Evolutionary conservation across 2,888 invertebrate species (phyloP).

Genomic region (Campoletis raptor): DNA sequence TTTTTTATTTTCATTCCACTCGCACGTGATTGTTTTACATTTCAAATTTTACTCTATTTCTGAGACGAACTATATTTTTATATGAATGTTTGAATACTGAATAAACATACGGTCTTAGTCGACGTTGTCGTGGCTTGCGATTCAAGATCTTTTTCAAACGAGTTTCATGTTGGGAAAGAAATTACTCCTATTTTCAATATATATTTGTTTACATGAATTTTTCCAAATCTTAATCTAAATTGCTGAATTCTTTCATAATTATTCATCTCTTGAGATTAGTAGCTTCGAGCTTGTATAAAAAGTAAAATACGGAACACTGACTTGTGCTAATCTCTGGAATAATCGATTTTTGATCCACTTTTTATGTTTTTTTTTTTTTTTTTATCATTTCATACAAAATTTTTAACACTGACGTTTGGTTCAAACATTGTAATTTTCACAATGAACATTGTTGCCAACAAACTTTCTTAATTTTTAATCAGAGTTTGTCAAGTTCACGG

Average conservation of each 20-base stretch:
- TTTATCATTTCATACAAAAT: neutral
- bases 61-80: constrained; percentile 51
- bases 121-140: constrained; percentile 42
- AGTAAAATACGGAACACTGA: neutral
- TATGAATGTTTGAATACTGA: constrained; percentile 77
- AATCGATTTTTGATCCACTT: neutral
- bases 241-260: neutral
- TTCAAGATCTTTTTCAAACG: constrained; percentile 5
- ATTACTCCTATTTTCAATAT: neutral
- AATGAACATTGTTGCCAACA: neutral
- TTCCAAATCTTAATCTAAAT: neutral
- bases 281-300: neutral
- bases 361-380: neutral
- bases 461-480: neutral
- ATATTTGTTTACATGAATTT: constrained; percentile 51
- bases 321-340: neutral
- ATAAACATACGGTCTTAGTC: constrained; percentile 69
- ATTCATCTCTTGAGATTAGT: neutral
- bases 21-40: constrained; percentile 53
- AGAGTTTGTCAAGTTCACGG: neutral
- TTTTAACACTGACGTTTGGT: neutral
- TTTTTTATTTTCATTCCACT: constrained; percentile 13
- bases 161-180: neutral
- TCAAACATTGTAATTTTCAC: neutral
- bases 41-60: constrained; percentile 67